Percentiles rank a stretch among this genome's conserved stretches.
Conservation (phyloP, 2,113 vertebrate genomes). For the Mus pahari region DNA sequence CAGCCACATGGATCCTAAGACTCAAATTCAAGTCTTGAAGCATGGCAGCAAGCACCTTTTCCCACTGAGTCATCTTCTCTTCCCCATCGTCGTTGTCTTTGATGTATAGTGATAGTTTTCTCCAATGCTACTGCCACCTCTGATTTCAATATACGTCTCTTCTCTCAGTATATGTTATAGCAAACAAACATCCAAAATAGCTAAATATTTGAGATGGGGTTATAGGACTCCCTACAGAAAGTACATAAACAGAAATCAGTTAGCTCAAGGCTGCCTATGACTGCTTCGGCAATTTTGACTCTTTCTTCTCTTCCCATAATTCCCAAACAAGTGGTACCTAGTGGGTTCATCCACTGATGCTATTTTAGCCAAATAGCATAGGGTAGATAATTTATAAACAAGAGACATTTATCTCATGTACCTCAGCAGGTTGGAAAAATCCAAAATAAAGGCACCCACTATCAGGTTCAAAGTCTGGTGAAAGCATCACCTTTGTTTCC, state of each 20-base stretch:
- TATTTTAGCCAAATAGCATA: background rate
- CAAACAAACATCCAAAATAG: background rate
- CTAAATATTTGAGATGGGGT: background rate
- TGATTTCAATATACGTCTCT: background rate
- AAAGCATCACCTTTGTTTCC: background rate
- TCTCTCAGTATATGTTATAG: background rate
- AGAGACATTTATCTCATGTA: background rate
- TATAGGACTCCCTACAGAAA: background rate
- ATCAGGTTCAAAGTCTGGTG: background rate
- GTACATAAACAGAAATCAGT: background rate
- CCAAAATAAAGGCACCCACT: background rate
- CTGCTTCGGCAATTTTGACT: background rate
- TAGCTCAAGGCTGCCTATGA: background rate
- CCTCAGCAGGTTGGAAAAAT: background rate
- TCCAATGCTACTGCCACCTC: background rate
- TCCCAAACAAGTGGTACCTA: background rate
- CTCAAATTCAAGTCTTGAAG: background rate
- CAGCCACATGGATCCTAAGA: too few species aligned
- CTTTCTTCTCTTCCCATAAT: background rate
- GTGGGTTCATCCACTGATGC: background rate
- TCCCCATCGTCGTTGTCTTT: background rate
- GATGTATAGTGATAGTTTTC: background rate
- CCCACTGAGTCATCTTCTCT: background rate
- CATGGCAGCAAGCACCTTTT: background rate
- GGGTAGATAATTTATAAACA: background rate